Evolutionary conservation across 37 sponge, comb jelly and placozoan genomes (phyloP).

Genomic region (Mnemiopsis leidyi): DNA sequence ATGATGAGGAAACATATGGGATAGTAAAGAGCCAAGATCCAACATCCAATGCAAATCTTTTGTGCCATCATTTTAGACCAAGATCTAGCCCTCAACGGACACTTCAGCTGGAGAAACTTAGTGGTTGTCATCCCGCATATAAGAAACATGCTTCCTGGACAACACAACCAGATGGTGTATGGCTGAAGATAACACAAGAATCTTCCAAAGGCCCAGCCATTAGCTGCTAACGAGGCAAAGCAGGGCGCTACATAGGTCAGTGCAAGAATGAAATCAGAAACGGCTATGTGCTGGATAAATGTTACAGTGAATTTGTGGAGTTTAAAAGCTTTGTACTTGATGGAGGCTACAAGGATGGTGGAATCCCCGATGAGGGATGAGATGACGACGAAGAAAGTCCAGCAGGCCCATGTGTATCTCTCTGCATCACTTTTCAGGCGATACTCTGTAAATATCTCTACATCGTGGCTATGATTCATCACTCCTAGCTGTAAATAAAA

Average conservation of each 20-base stretch:
- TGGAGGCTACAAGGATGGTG: conserved; percentile 12
- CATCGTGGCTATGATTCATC: no score
- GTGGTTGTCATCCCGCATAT: conserved; percentile 27
- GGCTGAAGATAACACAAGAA: background rate
- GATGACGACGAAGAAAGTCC: conserved; percentile 13
- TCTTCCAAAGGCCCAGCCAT: background rate
- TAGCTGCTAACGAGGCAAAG: background rate
- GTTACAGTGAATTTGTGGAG: conserved; percentile 39
- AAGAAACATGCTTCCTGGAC: background rate
- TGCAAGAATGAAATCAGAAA: conserved; percentile 6
- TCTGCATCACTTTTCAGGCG: background rate
- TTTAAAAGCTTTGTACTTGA: conserved; percentile 26
- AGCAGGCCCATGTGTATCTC: background rate
- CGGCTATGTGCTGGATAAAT: conserved; percentile 15
- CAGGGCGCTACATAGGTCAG: background rate
- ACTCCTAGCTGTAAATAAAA: no score
- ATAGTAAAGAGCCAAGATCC: conserved; percentile 20
- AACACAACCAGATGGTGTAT: conserved; percentile 13
- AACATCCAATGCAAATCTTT: background rate
- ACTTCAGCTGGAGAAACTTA: background rate
- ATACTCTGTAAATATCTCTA: background rate
- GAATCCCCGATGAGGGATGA: background rate
- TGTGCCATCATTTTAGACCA: background rate
- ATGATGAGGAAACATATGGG: conserved; percentile 10
- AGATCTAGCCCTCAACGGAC: background rate